A percentile compares a stretch with the other conserved stretches of the same genome.
phyloP scores from a whole-genome alignment of 2,797 vertebrate species.

The Falco peregrinus region DNA sequence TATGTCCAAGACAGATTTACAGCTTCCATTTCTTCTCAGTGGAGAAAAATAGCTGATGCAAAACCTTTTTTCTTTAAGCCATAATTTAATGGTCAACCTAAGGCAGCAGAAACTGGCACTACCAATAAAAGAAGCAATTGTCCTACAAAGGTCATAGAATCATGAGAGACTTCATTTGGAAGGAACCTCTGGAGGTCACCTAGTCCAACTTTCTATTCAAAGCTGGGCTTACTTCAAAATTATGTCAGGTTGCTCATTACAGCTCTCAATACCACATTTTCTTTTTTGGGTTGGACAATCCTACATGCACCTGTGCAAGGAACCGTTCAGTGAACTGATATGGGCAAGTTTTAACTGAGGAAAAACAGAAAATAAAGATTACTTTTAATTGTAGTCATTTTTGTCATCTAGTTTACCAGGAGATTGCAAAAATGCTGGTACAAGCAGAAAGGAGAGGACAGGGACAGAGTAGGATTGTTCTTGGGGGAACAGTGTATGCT shows the following conservation, averaged over 20 bases:
- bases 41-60: slow-evolving; percentile 56
- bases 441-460: not conserved
- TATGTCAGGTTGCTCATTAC: not conserved
- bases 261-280: not conserved
- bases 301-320: not conserved
- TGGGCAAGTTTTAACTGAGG: not conserved
- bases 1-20: slow-evolving; percentile 49
- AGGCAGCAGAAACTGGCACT: slow-evolving; percentile 7
- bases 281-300: not conserved
- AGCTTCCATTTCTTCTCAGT: slow-evolving; percentile 51
- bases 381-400: not conserved
- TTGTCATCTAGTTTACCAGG: not conserved
- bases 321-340: not conserved
- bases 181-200: slow-evolving; percentile 1
- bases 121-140: slow-evolving; percentile 3
- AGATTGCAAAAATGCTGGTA: not conserved
- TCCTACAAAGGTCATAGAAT: slow-evolving; percentile 21
- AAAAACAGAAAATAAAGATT: not conserved
- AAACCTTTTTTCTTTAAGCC: slow-evolving; percentile 39
- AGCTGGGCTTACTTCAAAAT: not conserved
- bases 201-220: not conserved
- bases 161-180: slow-evolving; percentile 14
- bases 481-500: not conserved
- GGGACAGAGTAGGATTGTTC: not conserved
- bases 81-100: slow-evolving; percentile 59